Evolutionary conservation across 2,113 vertebrate genomes (phyloP).

Genomic region (Oryzias woworae): DNA sequence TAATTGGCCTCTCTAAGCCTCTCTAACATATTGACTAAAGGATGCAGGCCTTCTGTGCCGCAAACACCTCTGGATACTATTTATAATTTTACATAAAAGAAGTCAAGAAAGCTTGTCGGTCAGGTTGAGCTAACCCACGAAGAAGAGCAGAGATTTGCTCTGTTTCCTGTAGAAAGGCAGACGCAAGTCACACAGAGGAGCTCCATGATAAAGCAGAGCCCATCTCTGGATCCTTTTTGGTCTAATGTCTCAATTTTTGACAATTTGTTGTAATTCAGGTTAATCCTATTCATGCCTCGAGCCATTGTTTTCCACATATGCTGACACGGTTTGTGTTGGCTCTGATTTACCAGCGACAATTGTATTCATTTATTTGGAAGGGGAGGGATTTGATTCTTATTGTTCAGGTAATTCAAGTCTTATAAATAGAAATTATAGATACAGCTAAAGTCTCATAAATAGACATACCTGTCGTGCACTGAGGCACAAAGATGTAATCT

Average conservation of each 20-base stretch:
- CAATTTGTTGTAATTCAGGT: slow-evolving; percentile 11
- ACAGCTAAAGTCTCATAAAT: too few species aligned
- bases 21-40: slow-evolving; percentile 38
- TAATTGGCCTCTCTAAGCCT: slow-evolving; percentile 39
- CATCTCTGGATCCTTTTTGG: background rate
- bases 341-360: background rate
- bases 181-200: background rate
- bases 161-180: slow-evolving; percentile 1
- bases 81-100: slow-evolving; percentile 11
- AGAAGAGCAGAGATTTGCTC: slow-evolving; percentile 2
- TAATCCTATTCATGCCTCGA: slow-evolving; percentile 10
- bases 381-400: too few species aligned
- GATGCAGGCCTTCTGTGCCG: slow-evolving; percentile 9
- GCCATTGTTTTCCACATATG: slow-evolving; percentile 18
- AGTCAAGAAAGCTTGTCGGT: background rate
- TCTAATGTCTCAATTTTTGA: background rate
- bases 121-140: slow-evolving; percentile 1
- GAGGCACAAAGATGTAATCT: too few species aligned
- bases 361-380: too few species aligned
- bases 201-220: background rate
- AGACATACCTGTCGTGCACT: too few species aligned
- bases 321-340: slow-evolving; percentile 1
- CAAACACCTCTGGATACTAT: background rate
- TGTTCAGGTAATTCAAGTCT: too few species aligned
- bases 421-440: too few species aligned